Conservation (phyloP, 2,797 vertebrate genomes). For the Scolopax bukidnonensis region DNA sequence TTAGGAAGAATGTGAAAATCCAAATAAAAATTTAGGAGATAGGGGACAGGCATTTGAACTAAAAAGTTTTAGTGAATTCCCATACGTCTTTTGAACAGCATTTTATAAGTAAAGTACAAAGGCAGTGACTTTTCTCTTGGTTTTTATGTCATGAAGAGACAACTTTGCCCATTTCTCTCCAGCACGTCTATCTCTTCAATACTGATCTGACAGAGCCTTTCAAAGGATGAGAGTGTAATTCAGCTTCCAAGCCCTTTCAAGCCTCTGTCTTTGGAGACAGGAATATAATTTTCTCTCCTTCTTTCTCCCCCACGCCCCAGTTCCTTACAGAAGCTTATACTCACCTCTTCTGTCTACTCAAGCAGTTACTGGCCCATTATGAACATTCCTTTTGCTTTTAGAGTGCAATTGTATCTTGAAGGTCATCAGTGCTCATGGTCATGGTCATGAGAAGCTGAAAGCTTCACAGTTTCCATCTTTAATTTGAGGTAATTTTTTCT, state of each 20-base stretch:
- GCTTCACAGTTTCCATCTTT: background rate
- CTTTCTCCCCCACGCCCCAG: background rate
- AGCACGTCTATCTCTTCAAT: background rate
- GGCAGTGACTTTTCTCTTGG: background rate
- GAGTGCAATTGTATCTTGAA: background rate
- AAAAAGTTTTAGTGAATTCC: background rate
- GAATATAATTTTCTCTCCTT: background rate
- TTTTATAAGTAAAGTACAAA: background rate
- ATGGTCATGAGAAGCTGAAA: background rate
- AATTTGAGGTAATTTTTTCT: background rate
- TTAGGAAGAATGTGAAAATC: background rate
- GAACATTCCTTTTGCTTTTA: background rate
- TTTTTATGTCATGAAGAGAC: background rate
- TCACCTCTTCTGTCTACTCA: background rate
- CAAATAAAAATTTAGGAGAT: background rate
- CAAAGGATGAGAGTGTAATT: background rate
- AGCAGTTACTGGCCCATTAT: background rate
- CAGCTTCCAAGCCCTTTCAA: background rate
- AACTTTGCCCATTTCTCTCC: background rate
- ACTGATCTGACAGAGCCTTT: background rate
- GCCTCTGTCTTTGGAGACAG: background rate
- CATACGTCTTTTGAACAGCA: background rate
- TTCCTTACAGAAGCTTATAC: background rate
- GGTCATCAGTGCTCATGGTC: background rate
- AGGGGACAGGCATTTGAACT: background rate